These are phyloP conservation scores for Hemaris fuciformis DNA, from an alignment of 2,888 invertebrate genomes.

Conservation along the genomic window DNA sequence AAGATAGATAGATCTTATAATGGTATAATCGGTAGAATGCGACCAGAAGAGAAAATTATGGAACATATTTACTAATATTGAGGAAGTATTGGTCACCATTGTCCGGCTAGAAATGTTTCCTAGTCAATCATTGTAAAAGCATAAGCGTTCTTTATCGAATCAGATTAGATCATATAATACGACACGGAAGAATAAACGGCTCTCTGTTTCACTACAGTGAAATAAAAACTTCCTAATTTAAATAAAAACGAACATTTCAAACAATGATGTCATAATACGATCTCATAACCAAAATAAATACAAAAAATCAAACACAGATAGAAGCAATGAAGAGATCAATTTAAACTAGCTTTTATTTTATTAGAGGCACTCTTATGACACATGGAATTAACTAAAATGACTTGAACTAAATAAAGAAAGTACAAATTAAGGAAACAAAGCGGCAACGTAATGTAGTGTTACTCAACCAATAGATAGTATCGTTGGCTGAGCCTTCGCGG, in stretches of 20 bases:
- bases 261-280: neutral
- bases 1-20: no score
- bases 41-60: constrained; percentile 30
- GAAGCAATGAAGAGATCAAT: neutral
- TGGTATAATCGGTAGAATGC: constrained; percentile 19
- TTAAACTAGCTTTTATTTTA: neutral
- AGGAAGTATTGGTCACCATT: constrained; percentile 31
- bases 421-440: constrained; percentile 36
- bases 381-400: constrained; percentile 2
- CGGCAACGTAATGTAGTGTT: constrained; percentile 34
- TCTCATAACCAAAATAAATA: neutral
- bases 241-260: neutral
- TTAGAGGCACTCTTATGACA: neutral
- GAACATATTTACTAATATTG: constrained; percentile 28
- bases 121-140: constrained; percentile 22
- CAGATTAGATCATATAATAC: neutral
- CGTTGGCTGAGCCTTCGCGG: constrained; percentile 17
- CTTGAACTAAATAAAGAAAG: constrained; percentile 22
- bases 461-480: constrained; percentile 47
- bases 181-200: neutral
- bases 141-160: constrained; percentile 8
- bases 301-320: neutral
- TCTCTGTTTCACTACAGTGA: neutral
- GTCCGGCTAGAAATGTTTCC: constrained; percentile 29
- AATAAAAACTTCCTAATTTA: neutral